Evolutionary conservation across 2,797 vertebrate species (phyloP).

Genomic region (Falco columbarius): DNA sequence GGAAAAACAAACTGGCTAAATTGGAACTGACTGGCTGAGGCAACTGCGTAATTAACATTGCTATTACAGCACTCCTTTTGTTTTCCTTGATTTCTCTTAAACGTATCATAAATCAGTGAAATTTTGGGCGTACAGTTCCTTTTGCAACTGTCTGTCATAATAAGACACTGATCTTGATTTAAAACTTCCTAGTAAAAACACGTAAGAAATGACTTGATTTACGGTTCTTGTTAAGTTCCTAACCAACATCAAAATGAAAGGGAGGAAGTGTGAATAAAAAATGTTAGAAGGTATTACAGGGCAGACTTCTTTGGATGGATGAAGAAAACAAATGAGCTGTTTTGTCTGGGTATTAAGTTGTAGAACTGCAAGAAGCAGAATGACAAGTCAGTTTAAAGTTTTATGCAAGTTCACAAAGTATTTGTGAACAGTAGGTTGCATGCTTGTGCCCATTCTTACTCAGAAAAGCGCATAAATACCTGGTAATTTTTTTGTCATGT

Average conservation of each 20-base stretch:
- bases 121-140: neutral
- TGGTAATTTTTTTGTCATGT: neutral
- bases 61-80: neutral
- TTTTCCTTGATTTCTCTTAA: neutral
- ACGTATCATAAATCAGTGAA: neutral
- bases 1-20: neutral
- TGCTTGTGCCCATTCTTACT: neutral
- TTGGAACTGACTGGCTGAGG: neutral
- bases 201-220: neutral
- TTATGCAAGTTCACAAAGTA: neutral
- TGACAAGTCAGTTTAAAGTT: neutral
- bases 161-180: neutral
- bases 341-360: neutral
- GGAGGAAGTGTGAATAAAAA: neutral
- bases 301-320: neutral
- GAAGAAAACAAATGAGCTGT: neutral
- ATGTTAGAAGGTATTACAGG: neutral
- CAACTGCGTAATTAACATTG: neutral
- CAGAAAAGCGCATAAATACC: neutral
- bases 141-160: neutral
- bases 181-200: neutral
- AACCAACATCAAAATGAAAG: neutral
- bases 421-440: neutral
- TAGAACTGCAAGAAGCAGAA: neutral
- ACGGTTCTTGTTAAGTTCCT: neutral